Conservation (phyloP, 1,140 invertebrate genomes). For the Papilio machaon region DNA sequence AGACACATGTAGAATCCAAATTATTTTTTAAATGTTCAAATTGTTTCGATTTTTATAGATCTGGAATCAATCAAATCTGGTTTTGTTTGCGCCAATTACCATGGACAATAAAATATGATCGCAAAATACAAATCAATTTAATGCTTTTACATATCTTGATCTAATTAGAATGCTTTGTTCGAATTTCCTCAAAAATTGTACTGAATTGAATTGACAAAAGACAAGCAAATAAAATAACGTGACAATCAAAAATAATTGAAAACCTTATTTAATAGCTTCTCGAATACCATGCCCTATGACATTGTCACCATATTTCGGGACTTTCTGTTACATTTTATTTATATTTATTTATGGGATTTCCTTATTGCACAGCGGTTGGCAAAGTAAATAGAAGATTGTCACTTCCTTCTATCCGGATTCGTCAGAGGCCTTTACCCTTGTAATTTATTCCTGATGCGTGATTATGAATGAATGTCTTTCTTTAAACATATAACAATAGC, state of each 20-base stretch:
- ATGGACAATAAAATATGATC: not conserved
- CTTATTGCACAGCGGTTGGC: not conserved
- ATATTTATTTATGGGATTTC: not conserved
- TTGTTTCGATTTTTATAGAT: not conserved
- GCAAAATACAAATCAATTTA: not conserved
- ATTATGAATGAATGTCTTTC: conserved; percentile 36
- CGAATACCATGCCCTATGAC: not conserved
- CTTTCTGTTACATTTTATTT: not conserved
- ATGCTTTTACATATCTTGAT: not conserved
- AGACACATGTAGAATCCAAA: conserved; percentile 2
- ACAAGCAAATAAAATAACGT: not conserved
- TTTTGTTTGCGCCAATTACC: conserved; percentile 6
- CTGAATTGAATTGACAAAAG: not conserved
- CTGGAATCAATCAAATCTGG: not conserved
- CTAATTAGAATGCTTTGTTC: not conserved
- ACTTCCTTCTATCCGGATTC: conserved; percentile 13
- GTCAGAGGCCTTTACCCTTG: conserved; percentile 16
- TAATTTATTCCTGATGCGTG: conserved; percentile 32
- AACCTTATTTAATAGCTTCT: not conserved
- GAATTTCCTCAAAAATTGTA: not conserved
- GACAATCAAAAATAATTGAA: not conserved
- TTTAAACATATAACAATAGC: conserved; percentile 31
- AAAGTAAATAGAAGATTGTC: conserved; percentile 12
- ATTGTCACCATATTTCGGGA: not conserved
- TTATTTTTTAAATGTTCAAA: conserved; percentile 15